Evolutionary conservation across 2,888 invertebrate species (phyloP).

Genomic region (Callyntrura guangdongensis): DNA sequence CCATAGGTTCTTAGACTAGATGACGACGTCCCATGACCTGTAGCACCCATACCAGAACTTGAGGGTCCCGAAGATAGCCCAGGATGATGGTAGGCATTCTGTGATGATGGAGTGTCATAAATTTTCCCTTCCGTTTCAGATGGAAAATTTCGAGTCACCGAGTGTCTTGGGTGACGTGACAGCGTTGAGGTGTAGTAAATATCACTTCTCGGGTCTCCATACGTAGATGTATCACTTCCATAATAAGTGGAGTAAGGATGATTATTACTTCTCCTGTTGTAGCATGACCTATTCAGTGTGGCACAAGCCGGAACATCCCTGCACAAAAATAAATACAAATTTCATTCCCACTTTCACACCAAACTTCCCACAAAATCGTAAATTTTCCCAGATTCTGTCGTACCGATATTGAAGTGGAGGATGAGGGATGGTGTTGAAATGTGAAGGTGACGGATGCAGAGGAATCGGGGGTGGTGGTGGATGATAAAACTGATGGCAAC

Average conservation of each 20-base stretch:
- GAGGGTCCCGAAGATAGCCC: slow-evolving; percentile 58
- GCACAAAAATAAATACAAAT: slow-evolving; percentile 30
- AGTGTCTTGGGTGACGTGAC: slow-evolving; percentile 83
- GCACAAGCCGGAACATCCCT: slow-evolving; percentile 85
- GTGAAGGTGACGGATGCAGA: slow-evolving; percentile 83
- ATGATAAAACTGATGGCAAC: slow-evolving; percentile 84
- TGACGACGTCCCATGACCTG: slow-evolving; percentile 74
- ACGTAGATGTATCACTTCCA: slow-evolving; percentile 80
- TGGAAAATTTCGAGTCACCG: slow-evolving; percentile 75
- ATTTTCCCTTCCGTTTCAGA: slow-evolving; percentile 78
- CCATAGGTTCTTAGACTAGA: slow-evolving; percentile 81
- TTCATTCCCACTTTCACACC: not conserved
- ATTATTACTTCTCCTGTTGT: slow-evolving; percentile 80
- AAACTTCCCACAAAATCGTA: not conserved
- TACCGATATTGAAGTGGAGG: slow-evolving; percentile 82
- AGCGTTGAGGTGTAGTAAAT: slow-evolving; percentile 84
- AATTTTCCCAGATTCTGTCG: not conserved
- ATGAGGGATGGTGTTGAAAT: slow-evolving; percentile 84
- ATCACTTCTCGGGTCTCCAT: slow-evolving; percentile 84
- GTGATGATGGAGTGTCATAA: slow-evolving; percentile 81
- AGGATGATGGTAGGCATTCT: slow-evolving; percentile 76
- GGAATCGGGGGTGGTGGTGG: slow-evolving; percentile 83
- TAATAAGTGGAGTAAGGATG: slow-evolving; percentile 83
- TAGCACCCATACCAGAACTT: slow-evolving; percentile 48
- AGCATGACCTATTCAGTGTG: slow-evolving; percentile 83